Evolutionary conservation across 1,140 invertebrate species (phyloP).

Genomic region (Kradibia gibbosae): DNA sequence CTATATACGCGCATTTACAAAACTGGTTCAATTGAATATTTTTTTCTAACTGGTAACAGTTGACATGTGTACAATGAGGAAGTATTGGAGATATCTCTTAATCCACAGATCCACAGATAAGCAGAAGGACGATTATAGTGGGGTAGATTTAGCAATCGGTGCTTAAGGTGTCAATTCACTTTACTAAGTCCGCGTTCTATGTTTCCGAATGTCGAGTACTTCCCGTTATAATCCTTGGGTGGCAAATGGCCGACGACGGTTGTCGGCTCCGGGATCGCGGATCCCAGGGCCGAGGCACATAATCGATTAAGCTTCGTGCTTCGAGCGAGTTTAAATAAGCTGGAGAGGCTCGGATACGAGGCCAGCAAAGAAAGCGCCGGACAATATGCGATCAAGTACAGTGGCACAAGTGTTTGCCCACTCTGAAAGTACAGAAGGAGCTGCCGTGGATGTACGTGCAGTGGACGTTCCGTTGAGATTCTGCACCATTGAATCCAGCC

Average conservation of each 20-base stretch:
- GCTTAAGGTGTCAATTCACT: too few species aligned
- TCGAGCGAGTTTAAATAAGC: constrained; percentile 34
- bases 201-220: too few species aligned
- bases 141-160: too few species aligned
- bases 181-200: too few species aligned
- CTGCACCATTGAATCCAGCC: background rate
- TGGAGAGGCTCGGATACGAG: background rate
- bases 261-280: background rate
- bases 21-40: too few species aligned
- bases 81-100: too few species aligned
- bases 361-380: background rate
- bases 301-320: background rate
- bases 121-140: too few species aligned
- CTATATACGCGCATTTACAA: too few species aligned
- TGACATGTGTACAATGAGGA: too few species aligned
- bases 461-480: background rate
- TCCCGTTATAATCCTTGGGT: too few species aligned
- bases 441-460: background rate
- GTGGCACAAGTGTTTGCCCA: constrained; percentile 54
- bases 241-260: background rate
- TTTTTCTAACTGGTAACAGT: too few species aligned
- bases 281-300: background rate
- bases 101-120: too few species aligned
- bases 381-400: constrained; percentile 55
- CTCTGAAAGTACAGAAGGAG: constrained; percentile 12